Evolutionary conservation across 2,888 invertebrate genomes (phyloP), one percentile per base, ranked within the genome.

Genomic region (Lymantria dispar): DNA sequence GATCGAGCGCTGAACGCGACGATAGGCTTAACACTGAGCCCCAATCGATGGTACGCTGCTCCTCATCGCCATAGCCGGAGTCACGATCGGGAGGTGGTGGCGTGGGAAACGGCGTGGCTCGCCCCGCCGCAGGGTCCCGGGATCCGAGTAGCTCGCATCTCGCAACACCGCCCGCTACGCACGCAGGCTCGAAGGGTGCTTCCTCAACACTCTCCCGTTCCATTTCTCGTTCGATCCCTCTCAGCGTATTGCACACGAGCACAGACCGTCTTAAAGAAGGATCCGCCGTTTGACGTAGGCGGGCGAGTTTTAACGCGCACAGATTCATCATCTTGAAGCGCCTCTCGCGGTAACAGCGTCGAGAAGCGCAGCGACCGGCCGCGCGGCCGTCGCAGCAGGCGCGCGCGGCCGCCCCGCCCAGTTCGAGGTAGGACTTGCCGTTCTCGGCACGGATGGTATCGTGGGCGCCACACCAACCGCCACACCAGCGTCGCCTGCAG

Each of bases 371-470:
- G 94, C 96, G 95, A 65, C 93, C 93, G 64, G 93, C 93, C 60
- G 94, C 93, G 69, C 95, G 94, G 61, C 94, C 95, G 74, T 95
- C 95, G 91, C 95, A 95, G 77, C 95, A 95, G 68, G 94, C 93
- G 73, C 94, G 95, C 70, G 97, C 97, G 50, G 97, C 93, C 38
- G 94, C 93, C 68, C 94, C 95, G 71, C 97, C 97, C 60, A 97
- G 92, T 87, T 97, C 97, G 78, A 97, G 92, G 91, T 97, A 97
- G 64, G 96, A 96, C 88, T 97, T 97, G 74, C 97, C 97, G 84
- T 97, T 97, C 86, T 97, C 97, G 70, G 97, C 97, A 60, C 96
- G 94, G 80, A 97, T 97, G 75, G 97, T 97, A 83, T 96, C 96
- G 80, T 94, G 94, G 68, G 91, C 91, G 61, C 91, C 88, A 77